phyloP scores from a whole-genome alignment of 2,797 vertebrate species.

The Oceanodroma leucorhoa region DNA sequence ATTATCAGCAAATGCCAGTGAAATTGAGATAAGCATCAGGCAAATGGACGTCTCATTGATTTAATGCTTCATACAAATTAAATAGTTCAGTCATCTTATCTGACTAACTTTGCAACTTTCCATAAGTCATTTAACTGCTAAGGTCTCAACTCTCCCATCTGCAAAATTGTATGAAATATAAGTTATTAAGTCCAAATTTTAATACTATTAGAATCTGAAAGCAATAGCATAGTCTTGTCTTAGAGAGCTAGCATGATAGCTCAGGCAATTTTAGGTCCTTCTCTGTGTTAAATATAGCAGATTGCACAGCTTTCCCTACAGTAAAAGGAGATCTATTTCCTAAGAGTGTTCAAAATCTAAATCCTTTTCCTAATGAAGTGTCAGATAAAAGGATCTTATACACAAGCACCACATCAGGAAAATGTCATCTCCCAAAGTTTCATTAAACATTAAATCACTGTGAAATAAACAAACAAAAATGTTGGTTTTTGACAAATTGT shows the following conservation, averaged over 20 bases:
- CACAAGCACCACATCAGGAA: background rate
- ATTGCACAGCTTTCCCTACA: background rate
- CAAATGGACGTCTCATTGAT: background rate
- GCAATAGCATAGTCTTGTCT: background rate
- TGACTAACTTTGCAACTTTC: background rate
- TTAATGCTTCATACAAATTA: background rate
- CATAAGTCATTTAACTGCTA: background rate
- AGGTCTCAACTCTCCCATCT: background rate
- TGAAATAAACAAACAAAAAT: background rate
- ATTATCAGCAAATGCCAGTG: background rate
- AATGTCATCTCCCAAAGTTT: background rate
- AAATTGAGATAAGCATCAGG: background rate
- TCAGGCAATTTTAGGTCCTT: background rate
- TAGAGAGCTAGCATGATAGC: background rate
- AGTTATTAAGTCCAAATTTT: background rate
- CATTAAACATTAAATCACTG: background rate
- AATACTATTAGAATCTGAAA: background rate
- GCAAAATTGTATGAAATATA: background rate
- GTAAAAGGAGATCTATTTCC: background rate
- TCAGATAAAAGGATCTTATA: conserved; percentile 1
- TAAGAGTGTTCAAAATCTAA: background rate
- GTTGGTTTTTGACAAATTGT: background rate
- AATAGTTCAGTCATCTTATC: background rate
- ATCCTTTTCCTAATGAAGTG: conserved; percentile 4
- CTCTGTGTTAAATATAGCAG: background rate